Conservation (phyloP, 2,113 vertebrate genomes). For the Leptosomus discolor region DNA sequence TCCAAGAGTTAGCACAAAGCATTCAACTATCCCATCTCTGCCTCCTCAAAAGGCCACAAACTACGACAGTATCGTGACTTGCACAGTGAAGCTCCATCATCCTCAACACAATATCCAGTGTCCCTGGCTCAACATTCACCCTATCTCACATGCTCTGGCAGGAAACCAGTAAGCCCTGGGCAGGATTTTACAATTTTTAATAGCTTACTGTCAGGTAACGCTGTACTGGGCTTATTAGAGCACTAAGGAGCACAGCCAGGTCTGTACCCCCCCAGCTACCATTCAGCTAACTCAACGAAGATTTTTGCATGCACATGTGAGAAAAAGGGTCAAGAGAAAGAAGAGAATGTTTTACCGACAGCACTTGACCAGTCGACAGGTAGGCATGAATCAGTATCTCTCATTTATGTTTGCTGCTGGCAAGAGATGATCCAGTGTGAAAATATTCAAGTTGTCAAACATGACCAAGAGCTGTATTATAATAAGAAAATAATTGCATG, state of each 20-base stretch:
- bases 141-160: neutral
- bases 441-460: neutral
- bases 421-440: neutral
- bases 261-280: neutral
- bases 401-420: neutral
- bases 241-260: neutral
- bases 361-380: neutral
- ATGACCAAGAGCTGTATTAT: neutral
- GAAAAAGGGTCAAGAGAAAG: neutral
- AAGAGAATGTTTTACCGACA: neutral
- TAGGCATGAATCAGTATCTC: neutral
- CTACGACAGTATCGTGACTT: neutral
- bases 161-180: neutral
- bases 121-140: neutral
- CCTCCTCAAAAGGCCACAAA: neutral
- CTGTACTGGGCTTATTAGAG: neutral
- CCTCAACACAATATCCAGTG: neutral
- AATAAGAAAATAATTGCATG: neutral
- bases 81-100: neutral
- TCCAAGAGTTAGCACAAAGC: neutral
- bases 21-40: neutral
- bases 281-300: neutral
- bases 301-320: neutral
- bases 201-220: neutral
- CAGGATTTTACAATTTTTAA: neutral